These are phyloP conservation scores for Prenolepis imparis DNA, from an alignment of 2,888 invertebrate species.

Conservation along the genomic window DNA sequence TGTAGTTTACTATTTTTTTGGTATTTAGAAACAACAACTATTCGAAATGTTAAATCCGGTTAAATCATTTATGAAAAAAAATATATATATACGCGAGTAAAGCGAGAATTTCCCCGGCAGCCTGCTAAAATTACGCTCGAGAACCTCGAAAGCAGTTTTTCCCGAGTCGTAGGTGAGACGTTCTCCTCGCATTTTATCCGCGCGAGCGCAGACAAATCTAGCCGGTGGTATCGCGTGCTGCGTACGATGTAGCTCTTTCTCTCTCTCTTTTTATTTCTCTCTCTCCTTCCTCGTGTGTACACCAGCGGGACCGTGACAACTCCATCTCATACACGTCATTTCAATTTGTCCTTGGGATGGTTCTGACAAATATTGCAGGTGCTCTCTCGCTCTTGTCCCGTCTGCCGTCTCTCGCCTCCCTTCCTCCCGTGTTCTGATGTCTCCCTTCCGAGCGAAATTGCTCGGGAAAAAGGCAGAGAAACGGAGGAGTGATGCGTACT, in stretches of 20 bases:
- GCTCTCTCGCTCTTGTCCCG: slow-evolving; percentile 61
- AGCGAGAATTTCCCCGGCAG: slow-evolving; percentile 39
- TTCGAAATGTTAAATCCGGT: slow-evolving; percentile 14
- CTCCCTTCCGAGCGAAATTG: slow-evolving; percentile 72
- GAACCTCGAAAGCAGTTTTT: slow-evolving; percentile 35
- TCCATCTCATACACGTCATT: slow-evolving; percentile 80
- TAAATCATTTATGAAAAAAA: slow-evolving; percentile 30
- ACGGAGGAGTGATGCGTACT: slow-evolving; percentile 70
- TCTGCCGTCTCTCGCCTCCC: slow-evolving; percentile 43
- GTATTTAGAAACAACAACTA: slow-evolving; percentile 18
- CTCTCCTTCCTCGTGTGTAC: slow-evolving; percentile 31
- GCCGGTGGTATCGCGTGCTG: slow-evolving; percentile 46
- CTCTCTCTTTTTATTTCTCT: not conserved
- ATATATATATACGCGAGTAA: slow-evolving; percentile 10
- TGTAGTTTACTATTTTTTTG: not conserved
- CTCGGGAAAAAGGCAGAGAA: slow-evolving; percentile 59
- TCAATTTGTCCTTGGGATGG: slow-evolving; percentile 79
- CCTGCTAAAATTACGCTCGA: slow-evolving; percentile 47
- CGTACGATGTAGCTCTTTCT: not conserved
- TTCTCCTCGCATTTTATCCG: slow-evolving; percentile 37
- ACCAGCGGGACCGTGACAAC: slow-evolving; percentile 71
- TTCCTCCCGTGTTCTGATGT: slow-evolving; percentile 19
- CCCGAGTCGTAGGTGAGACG: slow-evolving; percentile 47
- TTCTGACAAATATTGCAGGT: slow-evolving; percentile 80
- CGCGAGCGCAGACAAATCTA: slow-evolving; percentile 32